Conservation (phyloP, 2,113 vertebrate species). For the Piprites chloris region DNA sequence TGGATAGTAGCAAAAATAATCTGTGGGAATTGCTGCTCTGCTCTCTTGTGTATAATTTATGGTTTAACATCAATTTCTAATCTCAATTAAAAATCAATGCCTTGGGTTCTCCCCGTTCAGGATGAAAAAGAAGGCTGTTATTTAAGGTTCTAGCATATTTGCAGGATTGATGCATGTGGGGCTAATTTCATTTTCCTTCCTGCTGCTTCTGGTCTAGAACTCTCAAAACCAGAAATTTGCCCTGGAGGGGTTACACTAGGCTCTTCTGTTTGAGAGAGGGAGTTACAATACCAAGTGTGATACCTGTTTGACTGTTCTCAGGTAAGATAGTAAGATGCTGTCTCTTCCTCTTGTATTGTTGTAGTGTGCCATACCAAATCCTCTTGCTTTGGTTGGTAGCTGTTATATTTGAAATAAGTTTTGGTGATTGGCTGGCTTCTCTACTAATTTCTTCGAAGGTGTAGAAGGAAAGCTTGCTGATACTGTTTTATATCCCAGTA, state of each 20-base stretch:
- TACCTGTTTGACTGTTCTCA: background rate
- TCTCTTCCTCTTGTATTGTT: background rate
- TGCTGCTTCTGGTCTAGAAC: background rate
- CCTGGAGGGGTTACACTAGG: background rate
- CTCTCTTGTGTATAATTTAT: background rate
- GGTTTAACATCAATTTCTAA: background rate
- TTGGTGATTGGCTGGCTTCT: background rate
- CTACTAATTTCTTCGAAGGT: background rate
- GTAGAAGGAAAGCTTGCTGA: background rate
- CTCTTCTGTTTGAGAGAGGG: background rate
- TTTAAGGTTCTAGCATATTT: background rate
- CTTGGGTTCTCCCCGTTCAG: background rate
- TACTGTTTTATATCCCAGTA: background rate
- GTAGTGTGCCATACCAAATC: background rate
- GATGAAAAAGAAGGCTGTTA: background rate
- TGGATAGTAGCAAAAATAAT: background rate
- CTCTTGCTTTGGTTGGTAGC: background rate
- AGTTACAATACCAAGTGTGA: background rate
- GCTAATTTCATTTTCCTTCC: background rate
- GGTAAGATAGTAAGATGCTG: background rate
- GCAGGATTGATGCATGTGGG: accelerated
- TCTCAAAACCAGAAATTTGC: background rate
- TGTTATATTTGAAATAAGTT: background rate
- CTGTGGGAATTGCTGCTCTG: background rate
- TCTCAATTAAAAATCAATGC: background rate